Base-by-base conservation (phyloP, 1,140 invertebrate species). In the Drosophila pseudoananassae region DNA sequence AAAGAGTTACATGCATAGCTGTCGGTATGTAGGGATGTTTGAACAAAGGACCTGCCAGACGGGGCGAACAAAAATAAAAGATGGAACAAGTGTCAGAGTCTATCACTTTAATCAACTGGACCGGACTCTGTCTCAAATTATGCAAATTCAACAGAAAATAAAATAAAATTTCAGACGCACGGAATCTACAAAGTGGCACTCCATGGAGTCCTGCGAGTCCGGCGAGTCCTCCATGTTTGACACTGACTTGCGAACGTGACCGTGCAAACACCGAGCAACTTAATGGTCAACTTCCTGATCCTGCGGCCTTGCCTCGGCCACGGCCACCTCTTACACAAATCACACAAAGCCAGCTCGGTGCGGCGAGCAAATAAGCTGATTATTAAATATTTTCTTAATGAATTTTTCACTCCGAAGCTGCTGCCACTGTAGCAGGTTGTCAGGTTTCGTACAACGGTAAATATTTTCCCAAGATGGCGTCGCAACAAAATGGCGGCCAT, bases 31-130 rank as follows among this genome's bases (percentile, higher is more conserved):
- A 46, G 15, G n/a, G 14, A 23, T 46, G 74, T 66, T 65, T 68
- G 78, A 56, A 88, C 83, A 87, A 88, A 80, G 78, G 71, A 59
- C 78, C 65, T 61, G 65, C 75, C 78, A 78, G 82, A 82, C 82
- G 61, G 74, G 31, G 57, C 25, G 29, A 17, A 43, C 40, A 40
- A 68, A 45, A 20, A 66, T 54, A 57, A 57, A 38, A 72, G 10
- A 29, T 10, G 29, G 43, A 58, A 46, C 36, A 33, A 46, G 57
- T 29, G 53, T 31, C 65, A 47, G 65, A 69, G 78, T 84, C 82
- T 81, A 87, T 88, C 82, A 82, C 82, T 87, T 87, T 87, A 88
- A 87, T 87, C 82, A 87, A 87, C 82, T 85, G 81, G 61, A 61
- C 63, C 57, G 51, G 64, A 45, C 12, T 10, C 10, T 10, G 33